Conservation (phyloP, 2,113 vertebrate genomes). For the Acrocephalus kingi region DNA sequence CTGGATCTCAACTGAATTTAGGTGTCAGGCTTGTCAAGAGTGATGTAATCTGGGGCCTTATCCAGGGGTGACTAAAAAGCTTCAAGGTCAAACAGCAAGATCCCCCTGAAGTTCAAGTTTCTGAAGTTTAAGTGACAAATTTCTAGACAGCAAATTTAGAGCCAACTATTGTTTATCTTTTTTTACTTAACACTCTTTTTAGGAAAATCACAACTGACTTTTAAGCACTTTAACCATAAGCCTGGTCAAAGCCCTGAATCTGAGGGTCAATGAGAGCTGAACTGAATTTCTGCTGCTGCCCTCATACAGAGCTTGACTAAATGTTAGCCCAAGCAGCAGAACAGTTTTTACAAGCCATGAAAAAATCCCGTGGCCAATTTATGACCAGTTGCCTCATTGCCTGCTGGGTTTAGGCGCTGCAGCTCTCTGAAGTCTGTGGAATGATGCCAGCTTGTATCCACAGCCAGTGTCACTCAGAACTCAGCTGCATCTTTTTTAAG, state of each 20-base stretch:
- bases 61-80: neutral
- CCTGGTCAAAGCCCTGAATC: neutral
- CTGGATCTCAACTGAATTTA: neutral
- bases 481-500: slow-evolving; percentile 61
- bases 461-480: slow-evolving; percentile 36
- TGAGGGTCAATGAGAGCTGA: neutral
- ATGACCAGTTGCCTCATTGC: neutral
- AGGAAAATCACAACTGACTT: neutral
- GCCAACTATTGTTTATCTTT: neutral
- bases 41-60: neutral
- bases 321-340: neutral
- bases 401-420: neutral
- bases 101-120: neutral
- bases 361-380: neutral
- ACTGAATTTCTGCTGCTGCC: neutral
- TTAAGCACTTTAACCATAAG: neutral
- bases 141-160: neutral
- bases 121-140: neutral
- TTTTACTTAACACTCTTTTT: neutral
- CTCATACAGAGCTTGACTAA: neutral
- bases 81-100: neutral
- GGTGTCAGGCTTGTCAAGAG: neutral
- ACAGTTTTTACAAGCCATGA: neutral
- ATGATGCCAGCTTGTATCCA: slow-evolving; percentile 7
- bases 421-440: slow-evolving; percentile 8